Evolutionary conservation across 2,797 vertebrate genomes (phyloP), one percentile per base, ranked within the genome.

Genomic region (Artibeus lituratus): DNA sequence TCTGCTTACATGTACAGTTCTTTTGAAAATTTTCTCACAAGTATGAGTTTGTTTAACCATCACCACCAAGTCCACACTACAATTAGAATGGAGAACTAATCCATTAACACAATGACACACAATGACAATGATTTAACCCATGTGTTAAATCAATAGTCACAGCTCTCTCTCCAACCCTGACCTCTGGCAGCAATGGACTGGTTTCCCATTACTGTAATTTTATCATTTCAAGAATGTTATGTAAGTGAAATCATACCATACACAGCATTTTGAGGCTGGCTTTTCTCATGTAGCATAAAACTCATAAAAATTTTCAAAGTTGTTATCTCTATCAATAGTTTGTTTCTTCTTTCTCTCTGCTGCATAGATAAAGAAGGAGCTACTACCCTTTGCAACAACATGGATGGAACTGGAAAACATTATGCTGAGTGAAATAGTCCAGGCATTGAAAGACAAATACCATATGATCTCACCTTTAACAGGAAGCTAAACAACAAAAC

Each of bases 141-240:
- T 37, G 8, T 65, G 15, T 94, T 72, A 22, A 32, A 16, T 24
- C 35, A 80, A 51, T 10, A 57, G 2, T 32, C 22, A 39, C 18
- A 65, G 0, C 29, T 42, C 47, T 9, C 10, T 26, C n/a, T 3
- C 11, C 2, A 12, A 35, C 19, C 5, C 8, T 51, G 35, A 57
- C 1, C 18, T 84, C 47, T 29, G 53, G 32, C 15, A 57, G 44
- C 11, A 47, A 26, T 16, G 55, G 73, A 32, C 26, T 51, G 62
- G 24, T 4, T 83, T 9, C 39, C 55, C 32, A 29, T 90, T 7
- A 21, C 3, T 69, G 8, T 55, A 29, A 91, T 86, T 70, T 82
- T 65, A 55, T 72, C 19, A 70, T 47, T 65, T 62, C 22, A 55
- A 47, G 7, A 65, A 53, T 37, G 44, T 18, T 37, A 62, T 22